Percentiles rank a stretch among this genome's conserved stretches.
Conservation (phyloP, 2,113 vertebrate species). For the Engystomops pustulosus region DNA sequence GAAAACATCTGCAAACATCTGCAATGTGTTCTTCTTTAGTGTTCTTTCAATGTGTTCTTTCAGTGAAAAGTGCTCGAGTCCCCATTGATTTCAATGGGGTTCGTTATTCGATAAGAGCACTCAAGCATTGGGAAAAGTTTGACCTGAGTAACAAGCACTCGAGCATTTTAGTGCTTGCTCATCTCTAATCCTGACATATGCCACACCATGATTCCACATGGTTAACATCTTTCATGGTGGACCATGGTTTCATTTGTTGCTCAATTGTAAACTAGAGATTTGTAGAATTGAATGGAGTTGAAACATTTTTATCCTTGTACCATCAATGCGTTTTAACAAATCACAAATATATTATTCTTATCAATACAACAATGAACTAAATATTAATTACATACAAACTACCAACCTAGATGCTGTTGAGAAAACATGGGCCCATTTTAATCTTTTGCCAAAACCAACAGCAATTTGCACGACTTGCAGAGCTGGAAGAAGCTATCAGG, state of each 20-base stretch:
- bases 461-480: constrained; percentile 52
- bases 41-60: too few relatives aligned
- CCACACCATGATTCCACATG: not conserved
- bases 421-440: constrained; percentile 21
- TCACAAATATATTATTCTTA: too few relatives aligned
- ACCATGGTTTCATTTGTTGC: not conserved
- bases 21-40: too few relatives aligned
- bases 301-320: too few relatives aligned
- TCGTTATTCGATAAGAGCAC: too few relatives aligned
- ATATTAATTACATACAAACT: not conserved
- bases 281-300: not conserved
- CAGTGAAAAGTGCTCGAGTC: too few relatives aligned
- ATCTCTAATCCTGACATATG: not conserved
- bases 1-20: too few relatives aligned
- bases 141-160: too few relatives aligned
- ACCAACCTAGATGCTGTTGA: not conserved
- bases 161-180: too few relatives aligned
- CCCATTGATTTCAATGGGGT: too few relatives aligned
- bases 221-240: not conserved
- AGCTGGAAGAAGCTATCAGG: not conserved
- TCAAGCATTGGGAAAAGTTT: too few relatives aligned
- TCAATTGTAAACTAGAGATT: not conserved
- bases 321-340: not conserved
- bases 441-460: constrained; percentile 45
- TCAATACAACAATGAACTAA: not conserved